Evolutionary conservation across 2,888 invertebrate genomes (phyloP), one percentile per base, ranked within the genome.

Genomic region (Andrena camellia): DNA sequence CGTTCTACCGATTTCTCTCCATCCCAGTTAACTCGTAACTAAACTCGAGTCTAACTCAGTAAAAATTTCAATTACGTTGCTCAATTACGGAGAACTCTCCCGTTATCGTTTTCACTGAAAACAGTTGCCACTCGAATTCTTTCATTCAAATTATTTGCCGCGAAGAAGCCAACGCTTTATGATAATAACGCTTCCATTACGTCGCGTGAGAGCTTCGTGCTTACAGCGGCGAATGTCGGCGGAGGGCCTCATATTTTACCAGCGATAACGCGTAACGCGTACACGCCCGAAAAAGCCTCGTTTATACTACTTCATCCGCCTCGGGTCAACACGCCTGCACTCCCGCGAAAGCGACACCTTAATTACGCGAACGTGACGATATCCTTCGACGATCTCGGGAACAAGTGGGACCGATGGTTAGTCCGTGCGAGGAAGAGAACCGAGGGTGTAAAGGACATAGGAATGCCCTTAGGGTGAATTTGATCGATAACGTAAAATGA

Each of bases 161-260:
- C 33, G 23, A 10, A 71, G 70, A 66, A 59, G 42, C 23, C 59
- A 50, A 23, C 23, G 52, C 42, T 66, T 66, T 59, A 78, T 64
- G 78, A 70, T 80, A 80, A 80, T 70, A 70, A 71, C 66, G 71
- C 26, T 13, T 13, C 70, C 23, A 59, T 78, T 66, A 48, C 50
- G 23, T 35, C 33, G 26, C 35, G 63, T 20, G 48, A 71, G 26
- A 48, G 60, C 13, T 48, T 60, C 13, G 42, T 57, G 63, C 42
- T 54, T 26, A 8, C 31, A 68, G 33, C 62, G 10, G 31, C 54
- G 33, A 63, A 31, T 54, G 57, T 33, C 54, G 69, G n/a, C 29
- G 26, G 42, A 59, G 48, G 48, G 42, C 8, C 70, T 60, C 57
- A 54, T 78, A 68, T 23, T 33, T 76, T 48, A 31, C n/a, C 35